Percentiles rank a stretch among this genome's conserved stretches.
phyloP scores from a whole-genome alignment of 2,797 vertebrate genomes.

The Malurus leucopterus region DNA sequence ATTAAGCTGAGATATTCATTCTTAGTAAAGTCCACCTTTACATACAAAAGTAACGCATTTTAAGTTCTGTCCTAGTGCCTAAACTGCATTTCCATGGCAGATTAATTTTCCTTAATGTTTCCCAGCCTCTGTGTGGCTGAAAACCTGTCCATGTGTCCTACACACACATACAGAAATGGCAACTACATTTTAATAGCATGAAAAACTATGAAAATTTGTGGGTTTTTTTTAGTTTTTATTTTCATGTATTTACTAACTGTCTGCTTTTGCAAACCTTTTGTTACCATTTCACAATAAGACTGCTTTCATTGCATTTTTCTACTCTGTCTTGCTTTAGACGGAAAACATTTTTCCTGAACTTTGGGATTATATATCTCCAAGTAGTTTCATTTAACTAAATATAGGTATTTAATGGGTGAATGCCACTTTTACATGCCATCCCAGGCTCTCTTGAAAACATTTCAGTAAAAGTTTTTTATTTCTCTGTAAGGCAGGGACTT shows the following conservation, averaged over 20 bases:
- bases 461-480: neutral
- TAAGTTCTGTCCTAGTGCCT: neutral
- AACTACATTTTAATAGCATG: neutral
- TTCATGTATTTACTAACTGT: neutral
- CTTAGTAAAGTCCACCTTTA: neutral
- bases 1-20: neutral
- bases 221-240: neutral
- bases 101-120: neutral
- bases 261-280: neutral
- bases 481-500: neutral
- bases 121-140: neutral
- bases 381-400: neutral
- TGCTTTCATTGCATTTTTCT: rapidly evolving
- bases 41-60: neutral
- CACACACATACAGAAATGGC: neutral
- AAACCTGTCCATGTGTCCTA: neutral
- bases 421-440: neutral
- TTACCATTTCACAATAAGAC: neutral
- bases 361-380: neutral
- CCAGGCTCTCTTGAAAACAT: neutral
- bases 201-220: neutral
- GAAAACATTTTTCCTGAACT: neutral
- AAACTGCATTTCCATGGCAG: neutral
- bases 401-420: neutral
- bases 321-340: neutral